Percentiles rank a stretch among this genome's conserved stretches.
These are phyloP conservation scores for Petrocephalus schoutedeni DNA, from an alignment of 2,797 vertebrate species.

Conservation along the genomic window DNA sequence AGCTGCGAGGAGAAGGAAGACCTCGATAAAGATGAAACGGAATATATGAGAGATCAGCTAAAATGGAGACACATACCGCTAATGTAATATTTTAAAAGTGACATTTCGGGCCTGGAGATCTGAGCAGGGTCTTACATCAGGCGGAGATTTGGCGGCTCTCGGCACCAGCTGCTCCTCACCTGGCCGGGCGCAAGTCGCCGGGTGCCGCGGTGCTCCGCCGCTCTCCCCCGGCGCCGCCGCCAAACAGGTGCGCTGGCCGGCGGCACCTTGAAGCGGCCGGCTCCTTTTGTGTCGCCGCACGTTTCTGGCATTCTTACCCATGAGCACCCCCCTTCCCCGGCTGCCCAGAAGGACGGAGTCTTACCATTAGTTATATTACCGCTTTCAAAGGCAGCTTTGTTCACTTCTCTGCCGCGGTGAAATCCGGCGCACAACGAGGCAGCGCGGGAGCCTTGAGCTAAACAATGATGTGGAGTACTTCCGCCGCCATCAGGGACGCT, in stretches of 20 bases:
- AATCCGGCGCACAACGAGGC: constrained; percentile 36
- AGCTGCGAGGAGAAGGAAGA: neutral
- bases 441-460: constrained; percentile 34
- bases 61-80: neutral
- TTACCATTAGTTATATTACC: constrained; percentile 33
- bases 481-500: neutral
- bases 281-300: constrained; percentile 34
- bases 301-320: constrained; percentile 34
- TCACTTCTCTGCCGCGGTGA: neutral
- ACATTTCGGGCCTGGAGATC: neutral
- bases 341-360: constrained; percentile 41
- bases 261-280: constrained; percentile 8
- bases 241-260: constrained; percentile 39
- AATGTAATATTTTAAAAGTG: neutral
- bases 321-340: constrained; percentile 30
- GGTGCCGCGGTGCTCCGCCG: neutral
- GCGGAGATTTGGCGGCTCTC: neutral
- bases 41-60: neutral
- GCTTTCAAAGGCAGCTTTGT: neutral
- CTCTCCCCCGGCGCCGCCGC: constrained; percentile 20
- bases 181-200: neutral
- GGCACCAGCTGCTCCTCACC: neutral
- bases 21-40: neutral
- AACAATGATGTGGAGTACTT: neutral
- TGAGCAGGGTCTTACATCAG: neutral